Base-by-base conservation (phyloP, 2,888 invertebrate genomes). In the Apomyelois bistriatella region DNA sequence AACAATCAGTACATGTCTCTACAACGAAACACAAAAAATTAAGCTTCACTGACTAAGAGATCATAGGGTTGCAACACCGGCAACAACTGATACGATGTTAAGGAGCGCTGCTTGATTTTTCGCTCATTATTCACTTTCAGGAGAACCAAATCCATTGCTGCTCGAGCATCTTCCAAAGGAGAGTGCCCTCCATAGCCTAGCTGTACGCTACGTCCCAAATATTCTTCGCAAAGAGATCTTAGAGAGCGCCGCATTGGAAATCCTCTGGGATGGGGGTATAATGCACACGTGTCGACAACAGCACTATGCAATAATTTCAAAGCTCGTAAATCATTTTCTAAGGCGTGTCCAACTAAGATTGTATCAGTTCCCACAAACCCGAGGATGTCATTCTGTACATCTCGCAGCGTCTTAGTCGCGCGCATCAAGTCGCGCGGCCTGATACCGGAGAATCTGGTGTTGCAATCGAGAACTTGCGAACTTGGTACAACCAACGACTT, bases 381-480 rank as follows among this genome's bases (percentile, higher is more conserved):
- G 73, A 97, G 92, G 54, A 99, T 90, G 66, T 97, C 97, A 55
- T 93, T 93, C 77, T 98, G 99, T 47, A 98, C 97, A 72, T 97
- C 94, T 60, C 88, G 79, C 47, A 98, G 85, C 51, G 93, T 93
- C 82, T 95, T 95, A 22, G 92, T 92, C 67, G 93, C 93, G 77
- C 87, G 85, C 82, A 82, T 85, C 80, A 90, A 74, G 84, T 90
- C 86, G 82, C 88, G 86, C 83, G 86, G 85, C 71, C 79, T 96
- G 60, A 99, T 95, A 53, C 99, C 99, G 71, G 98, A 98, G 91
- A 97, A 99, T 55, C 97, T 93, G 1, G 98, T 98, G 78, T 99
- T 99, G 77, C 95, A 96, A 80, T 99, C 99, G 40, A 99, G 91
- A 53, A 99, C 94, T 58, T 94, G 92, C 60, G 93, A 92, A 68